Base-by-base conservation (phyloP, 2,888 invertebrate species). In the Chloroclystis v-ata region DNA sequence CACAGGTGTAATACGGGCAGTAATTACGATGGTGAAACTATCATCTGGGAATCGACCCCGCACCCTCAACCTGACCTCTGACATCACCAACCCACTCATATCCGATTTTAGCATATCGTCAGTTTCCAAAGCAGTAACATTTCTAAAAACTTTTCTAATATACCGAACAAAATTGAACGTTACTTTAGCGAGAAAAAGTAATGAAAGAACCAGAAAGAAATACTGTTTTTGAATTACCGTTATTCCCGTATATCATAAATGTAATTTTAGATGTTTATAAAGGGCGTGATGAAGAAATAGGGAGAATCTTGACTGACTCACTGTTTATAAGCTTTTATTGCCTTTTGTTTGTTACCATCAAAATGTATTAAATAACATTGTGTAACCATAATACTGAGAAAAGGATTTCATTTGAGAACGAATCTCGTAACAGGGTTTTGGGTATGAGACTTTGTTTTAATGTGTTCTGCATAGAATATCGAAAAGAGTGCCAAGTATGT, bases 171-270 rank as follows among this genome's bases (percentile, higher is more conserved):
- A 56, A 58, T 54, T 47, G 52, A 46, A 54, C 48, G 47, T 53
- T 57, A 49, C 49, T 52, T 57, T 50, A 26, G 30, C 41, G 37
- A 54, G 51, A 53, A 49, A 54, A 46, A 54, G 53, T 52, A 58
- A 58, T 51, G 56, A 52, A 49, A n/a, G 16, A 39, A 55, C 37
- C 41, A 16, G 29, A 48, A 58, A 56, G 49, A 42, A 56, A 58
- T n/a, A n/a, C n/a, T n/a, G n/a, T 58, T 58, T 57, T 56, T 54
- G 37, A 52, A 52, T 52, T 54, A 46, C 53, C 26, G 47, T 33
- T 55, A 57, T 54, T 54, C 10, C 43, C 47, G 53, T 58, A 56
- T 37, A 56, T 58, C 56, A 54, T 33, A 28, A 53, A 49, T 38
- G 43, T 38, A 47, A 47, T 42, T 45, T 45, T 37, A 26, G 46